phyloP scores from a whole-genome alignment of 2,797 vertebrate genomes.

The Argentina silus region DNA sequence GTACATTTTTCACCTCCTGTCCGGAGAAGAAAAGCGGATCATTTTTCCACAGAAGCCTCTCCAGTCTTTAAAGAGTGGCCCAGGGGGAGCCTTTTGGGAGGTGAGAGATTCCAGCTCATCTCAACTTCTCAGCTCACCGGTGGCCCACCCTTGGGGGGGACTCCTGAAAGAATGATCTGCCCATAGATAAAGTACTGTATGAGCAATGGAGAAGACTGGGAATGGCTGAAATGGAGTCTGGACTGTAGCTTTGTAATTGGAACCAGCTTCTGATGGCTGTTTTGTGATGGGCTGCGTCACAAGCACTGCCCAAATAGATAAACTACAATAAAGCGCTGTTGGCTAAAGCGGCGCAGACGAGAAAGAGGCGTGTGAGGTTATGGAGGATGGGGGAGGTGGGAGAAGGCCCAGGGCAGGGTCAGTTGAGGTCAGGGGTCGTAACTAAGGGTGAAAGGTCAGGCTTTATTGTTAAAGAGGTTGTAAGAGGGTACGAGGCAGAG shows the following conservation, averaged over 20 bases:
- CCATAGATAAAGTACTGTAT: constrained; percentile 12
- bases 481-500: constrained; percentile 3
- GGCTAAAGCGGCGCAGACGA: constrained; percentile 9
- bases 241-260: constrained; percentile 32
- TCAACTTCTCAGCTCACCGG: constrained; percentile 37
- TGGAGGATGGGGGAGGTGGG: constrained; percentile 31
- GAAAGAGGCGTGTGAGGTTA: constrained; percentile 12
- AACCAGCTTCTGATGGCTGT: constrained; percentile 33
- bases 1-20: constrained; percentile 39
- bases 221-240: constrained; percentile 17
- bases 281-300: neutral
- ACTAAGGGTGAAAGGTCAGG: constrained; percentile 32
- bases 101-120: constrained; percentile 19
- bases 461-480: neutral
- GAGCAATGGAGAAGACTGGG: neutral
- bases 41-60: constrained; percentile 34
- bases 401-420: constrained; percentile 30
- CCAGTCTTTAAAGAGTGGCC: too few species aligned
- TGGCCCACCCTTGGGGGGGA: neutral
- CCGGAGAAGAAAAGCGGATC: constrained; percentile 15
- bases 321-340: constrained; percentile 22
- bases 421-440: neutral
- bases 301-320: too few species aligned
- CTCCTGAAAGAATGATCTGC: constrained; percentile 29
- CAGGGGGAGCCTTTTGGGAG: constrained; percentile 16